A percentile compares a stretch with the other conserved stretches of the same genome.
Conservation (phyloP, 2,797 vertebrate species). For the Aphelocoma californica region DNA sequence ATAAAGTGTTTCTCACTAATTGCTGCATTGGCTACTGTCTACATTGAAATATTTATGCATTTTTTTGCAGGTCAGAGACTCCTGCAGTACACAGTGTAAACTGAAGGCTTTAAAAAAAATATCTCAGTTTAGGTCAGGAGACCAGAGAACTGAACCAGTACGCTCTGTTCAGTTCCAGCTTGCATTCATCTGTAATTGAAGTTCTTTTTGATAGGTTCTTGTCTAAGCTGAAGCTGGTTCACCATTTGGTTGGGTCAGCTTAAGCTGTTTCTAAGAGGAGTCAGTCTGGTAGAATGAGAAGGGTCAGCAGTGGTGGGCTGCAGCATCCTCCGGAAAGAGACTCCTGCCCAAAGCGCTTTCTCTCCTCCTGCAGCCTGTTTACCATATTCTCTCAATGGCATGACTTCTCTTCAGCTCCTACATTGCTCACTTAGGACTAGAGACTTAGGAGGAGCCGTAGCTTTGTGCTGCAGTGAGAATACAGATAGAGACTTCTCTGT, state of each 20-base stretch:
- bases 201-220: background rate
- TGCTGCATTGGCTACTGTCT: background rate
- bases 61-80: slow-evolving; percentile 31
- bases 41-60: slow-evolving; percentile 3
- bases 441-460: background rate
- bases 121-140: background rate
- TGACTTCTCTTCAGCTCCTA: background rate
- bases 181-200: background rate
- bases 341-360: background rate
- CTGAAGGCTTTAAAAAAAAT: slow-evolving; percentile 2
- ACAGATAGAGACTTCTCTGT: background rate
- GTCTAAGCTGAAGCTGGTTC: background rate
- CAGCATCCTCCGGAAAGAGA: background rate
- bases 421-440: background rate
- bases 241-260: background rate
- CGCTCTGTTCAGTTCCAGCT: background rate
- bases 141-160: background rate
- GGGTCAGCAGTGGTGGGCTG: background rate
- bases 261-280: background rate
- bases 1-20: background rate
- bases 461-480: background rate
- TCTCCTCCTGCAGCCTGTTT: background rate
- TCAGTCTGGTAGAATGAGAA: background rate
- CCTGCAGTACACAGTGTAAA: slow-evolving; percentile 18
- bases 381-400: background rate